phyloP scores from a whole-genome alignment of 1,140 invertebrate species.

The Heliconius himera region DNA sequence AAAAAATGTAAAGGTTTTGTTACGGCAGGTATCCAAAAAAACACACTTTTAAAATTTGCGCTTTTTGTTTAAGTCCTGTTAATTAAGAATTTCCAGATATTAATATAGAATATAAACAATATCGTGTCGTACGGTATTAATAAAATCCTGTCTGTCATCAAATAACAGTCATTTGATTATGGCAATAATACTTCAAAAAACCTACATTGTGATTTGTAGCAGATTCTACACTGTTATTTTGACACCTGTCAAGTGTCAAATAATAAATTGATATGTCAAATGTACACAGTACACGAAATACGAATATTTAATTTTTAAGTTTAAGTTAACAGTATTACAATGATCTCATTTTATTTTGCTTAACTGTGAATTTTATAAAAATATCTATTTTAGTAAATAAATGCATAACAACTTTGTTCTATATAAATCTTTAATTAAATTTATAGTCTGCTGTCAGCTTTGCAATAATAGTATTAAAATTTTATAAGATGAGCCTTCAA shows the following conservation, averaged over 20 bases:
- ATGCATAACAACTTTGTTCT: background rate
- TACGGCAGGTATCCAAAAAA: no score
- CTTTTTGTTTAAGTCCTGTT: no score
- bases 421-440: background rate
- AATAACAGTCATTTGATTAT: no score
- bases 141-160: no score
- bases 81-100: no score
- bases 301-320: background rate
- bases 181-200: no score
- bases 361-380: background rate
- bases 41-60: no score
- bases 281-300: background rate
- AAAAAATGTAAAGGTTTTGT: no score
- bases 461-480: background rate
- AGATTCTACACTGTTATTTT: no score
- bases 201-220: no score
- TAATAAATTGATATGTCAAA: background rate
- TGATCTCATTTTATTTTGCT: background rate
- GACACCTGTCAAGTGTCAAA: background rate
- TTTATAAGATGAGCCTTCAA: constrained; percentile 40
- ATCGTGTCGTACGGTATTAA: no score
- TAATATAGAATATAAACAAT: no score
- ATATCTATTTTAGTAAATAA: background rate
- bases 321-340: background rate
- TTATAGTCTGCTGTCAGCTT: background rate